Evolutionary conservation across 2,888 invertebrate species (phyloP), one percentile per base, ranked within the genome.

Genomic region (Macroteleia sp.): DNA sequence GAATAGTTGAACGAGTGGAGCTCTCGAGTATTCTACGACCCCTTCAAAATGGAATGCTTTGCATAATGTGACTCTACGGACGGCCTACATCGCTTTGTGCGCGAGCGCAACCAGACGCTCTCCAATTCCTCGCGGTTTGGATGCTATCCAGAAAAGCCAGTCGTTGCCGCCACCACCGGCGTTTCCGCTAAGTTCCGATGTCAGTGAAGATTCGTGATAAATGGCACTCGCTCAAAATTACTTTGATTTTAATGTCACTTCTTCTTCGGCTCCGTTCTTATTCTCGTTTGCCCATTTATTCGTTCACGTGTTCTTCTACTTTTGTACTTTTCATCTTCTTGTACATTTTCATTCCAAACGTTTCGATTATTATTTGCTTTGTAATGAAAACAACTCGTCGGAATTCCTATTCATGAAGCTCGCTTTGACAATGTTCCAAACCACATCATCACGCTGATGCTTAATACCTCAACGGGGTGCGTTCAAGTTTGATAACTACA

Each of bases 61-160:
- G 86, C 88, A 89, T 88, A 88, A 88, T 87, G 86, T 81, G 83
- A 85, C 83, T 84, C n/a, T n/a, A 71, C 83, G 77, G 82, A 81
- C 83, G 80, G 74, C 67, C 74, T 75, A 75, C 61, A 75, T 75
- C 54, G 83, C 82, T 83, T 83, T 85, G 81, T 80, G 81, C 79
- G 83, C 80, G 81, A 79, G 81, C 85, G 61, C 61, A 61, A 39
- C 52, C 52, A 52, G 56, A 82, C 82, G 83, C 84, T 86, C 82
- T 81, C 81, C 83, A 86, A 86, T 87, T 87, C 79, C 86, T 81
- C 69, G 85, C 61, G 86, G 85, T 86, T 88, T 88, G 87, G 86
- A 88, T 82, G 79, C 81, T 80, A 83, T 87, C 88, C 89, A 87
- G 86, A 56, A 67, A 61, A 75, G 54, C 48, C 61, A 46, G 61